Percentiles rank a stretch among this genome's conserved stretches.
phyloP scores from a whole-genome alignment of 2,888 invertebrate genomes.

The Protonemura montana region DNA sequence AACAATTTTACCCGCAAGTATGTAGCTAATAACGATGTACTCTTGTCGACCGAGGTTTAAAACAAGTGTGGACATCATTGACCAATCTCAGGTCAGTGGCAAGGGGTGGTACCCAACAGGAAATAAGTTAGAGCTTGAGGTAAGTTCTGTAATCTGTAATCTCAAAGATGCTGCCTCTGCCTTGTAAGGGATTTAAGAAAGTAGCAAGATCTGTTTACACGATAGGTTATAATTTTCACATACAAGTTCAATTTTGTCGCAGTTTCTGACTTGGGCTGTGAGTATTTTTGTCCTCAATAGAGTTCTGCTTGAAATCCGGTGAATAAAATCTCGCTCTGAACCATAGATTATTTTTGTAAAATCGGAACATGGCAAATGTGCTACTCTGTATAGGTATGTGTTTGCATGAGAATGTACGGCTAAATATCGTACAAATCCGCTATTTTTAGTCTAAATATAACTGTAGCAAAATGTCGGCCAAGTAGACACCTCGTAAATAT shows the following conservation, averaged over 20 bases:
- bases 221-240: too few species aligned
- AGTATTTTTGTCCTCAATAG: too few species aligned
- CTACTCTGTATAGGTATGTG: neutral
- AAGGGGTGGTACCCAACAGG: neutral
- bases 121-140: too few species aligned
- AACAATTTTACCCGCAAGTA: neutral
- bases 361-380: neutral
- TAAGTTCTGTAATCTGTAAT: too few species aligned
- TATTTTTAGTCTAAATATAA: neutral
- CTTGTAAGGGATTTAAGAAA: too few species aligned
- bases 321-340: neutral
- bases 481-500: too few species aligned
- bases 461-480: neutral
- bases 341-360: neutral
- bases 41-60: too few species aligned
- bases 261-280: too few species aligned
- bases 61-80: neutral
- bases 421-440: neutral
- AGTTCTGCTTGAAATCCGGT: neutral
- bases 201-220: too few species aligned
- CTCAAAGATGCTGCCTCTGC: too few species aligned
- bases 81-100: neutral
- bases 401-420: neutral
- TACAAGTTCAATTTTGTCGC: too few species aligned
- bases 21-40: too few species aligned